Percentiles rank a stretch among this genome's conserved stretches.
Conservation (phyloP, 2,113 vertebrate species). For the Melanerpes aurifrons region DNA sequence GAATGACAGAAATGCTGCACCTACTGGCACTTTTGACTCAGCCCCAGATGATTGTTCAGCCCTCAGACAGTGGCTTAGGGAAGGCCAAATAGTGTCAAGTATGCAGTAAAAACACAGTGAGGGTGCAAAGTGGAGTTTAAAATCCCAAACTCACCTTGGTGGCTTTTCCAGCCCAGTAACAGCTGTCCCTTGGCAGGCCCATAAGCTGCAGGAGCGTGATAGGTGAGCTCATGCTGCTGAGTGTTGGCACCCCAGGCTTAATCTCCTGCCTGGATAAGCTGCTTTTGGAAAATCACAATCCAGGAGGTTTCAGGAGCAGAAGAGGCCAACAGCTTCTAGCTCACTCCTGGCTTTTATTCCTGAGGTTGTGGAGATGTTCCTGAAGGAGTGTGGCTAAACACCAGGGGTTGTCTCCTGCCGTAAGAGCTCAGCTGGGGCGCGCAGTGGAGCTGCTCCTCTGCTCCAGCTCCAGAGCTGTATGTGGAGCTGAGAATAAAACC, state of each 20-base stretch:
- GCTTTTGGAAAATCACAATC: slow-evolving; percentile 23
- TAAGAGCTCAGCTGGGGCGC: not conserved
- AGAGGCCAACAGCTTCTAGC: not conserved
- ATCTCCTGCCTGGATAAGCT: slow-evolving; percentile 20
- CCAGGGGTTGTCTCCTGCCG: not conserved
- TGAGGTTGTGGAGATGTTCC: not conserved
- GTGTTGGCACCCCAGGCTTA: not conserved
- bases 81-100: not conserved
- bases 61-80: accelerated
- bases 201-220: accelerated
- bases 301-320: not conserved
- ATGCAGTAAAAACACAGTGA: not conserved
- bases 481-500: not conserved
- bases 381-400: not conserved
- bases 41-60: not conserved
- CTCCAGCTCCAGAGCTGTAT: not conserved
- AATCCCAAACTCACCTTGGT: not conserved
- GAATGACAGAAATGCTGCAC: not conserved
- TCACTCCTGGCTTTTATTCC: not conserved
- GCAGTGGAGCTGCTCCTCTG: not conserved
- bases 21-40: not conserved
- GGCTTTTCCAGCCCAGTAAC: not conserved
- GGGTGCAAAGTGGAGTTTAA: not conserved
- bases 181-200: not conserved
- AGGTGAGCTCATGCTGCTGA: not conserved